Evolutionary conservation across 2,797 vertebrate species (phyloP), one percentile per base, ranked within the genome.

Genomic region (Poecile montanus): DNA sequence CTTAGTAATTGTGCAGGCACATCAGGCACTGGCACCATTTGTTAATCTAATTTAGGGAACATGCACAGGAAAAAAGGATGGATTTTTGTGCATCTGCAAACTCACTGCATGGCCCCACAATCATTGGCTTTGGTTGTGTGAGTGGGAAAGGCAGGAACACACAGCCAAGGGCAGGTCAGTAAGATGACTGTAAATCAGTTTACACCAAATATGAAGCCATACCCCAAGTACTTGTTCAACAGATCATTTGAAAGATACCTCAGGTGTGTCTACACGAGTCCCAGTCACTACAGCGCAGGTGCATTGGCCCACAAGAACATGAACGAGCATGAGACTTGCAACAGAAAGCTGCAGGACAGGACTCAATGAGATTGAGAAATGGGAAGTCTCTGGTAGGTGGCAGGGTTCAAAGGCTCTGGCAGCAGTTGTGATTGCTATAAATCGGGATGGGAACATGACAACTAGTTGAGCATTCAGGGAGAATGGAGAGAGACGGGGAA

Each of bases 51-150:
- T 32, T 63, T 72, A 62, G 62, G 45, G 32, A 79, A 34, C 6
- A 11, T 1, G 6, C 17, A 45, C 27, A 48, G 51, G 23, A 72
- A 72, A 70, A 51, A 71, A 45, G 0, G 0, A 13, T 7, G 25
- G 9, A 20, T 53, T 61, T 65, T 71, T 54, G 47, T 17, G 23
- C 42, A 20, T 71, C 7, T 8, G 26, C 62, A 65, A 81, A 54
- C 18, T 30, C 1, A 0, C 23, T 36, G 58, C 53, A 1, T 2
- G 1, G 34, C 66, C 32, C 34, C 7, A 5, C 0, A 0, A 6
- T 58, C 54, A 3, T 40, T 23, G 20, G 7, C 57, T 77, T 63
- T 17, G 21, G 21, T 19, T 40, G 50, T 1, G 3, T 38, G 56
- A 26, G 36, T 85, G 75, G 34, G 34, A 91, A 30, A 11, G 9